These are phyloP conservation scores for Crioceris asparagi DNA, from an alignment of 2,888 invertebrate species.

Conservation along the genomic window DNA sequence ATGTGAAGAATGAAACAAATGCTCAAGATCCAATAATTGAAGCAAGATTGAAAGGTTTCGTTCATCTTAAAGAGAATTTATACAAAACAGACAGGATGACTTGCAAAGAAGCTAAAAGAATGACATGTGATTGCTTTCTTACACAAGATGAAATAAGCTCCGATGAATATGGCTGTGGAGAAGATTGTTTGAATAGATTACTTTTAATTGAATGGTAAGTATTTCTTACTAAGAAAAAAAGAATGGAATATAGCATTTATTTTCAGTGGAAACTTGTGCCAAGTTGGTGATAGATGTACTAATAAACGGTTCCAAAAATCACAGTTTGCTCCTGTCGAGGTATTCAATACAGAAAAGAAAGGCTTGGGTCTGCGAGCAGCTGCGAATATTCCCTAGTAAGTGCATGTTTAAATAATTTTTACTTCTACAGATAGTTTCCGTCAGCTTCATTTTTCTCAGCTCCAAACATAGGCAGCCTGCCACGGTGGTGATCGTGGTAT, in stretches of 20 bases:
- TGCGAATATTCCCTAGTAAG: slow-evolving; percentile 61
- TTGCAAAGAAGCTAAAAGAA: slow-evolving; percentile 83
- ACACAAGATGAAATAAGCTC: slow-evolving; percentile 73
- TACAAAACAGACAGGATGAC: slow-evolving; percentile 75
- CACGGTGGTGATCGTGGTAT: too few relatives aligned
- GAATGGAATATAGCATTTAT: slow-evolving; percentile 2
- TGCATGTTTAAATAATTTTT: too few relatives aligned
- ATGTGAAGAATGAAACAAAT: too few relatives aligned
- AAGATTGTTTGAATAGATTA: slow-evolving; percentile 91
- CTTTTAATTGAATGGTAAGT: slow-evolving; percentile 95
- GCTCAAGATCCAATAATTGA: slow-evolving; percentile 41
- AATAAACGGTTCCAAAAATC: slow-evolving; percentile 89
- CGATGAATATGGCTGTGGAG: slow-evolving; percentile 83
- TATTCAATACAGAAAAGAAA: slow-evolving; percentile 87
- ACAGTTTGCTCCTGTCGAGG: slow-evolving; percentile 74
- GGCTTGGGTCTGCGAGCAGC: slow-evolving; percentile 85
- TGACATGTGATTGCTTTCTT: slow-evolving; percentile 92
- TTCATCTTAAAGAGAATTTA: slow-evolving; percentile 73
- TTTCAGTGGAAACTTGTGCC: slow-evolving; percentile 76
- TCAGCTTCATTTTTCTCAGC: too few relatives aligned
- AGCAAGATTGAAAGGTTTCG: slow-evolving; percentile 61
- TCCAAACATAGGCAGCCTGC: too few relatives aligned
- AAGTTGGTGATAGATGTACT: slow-evolving; percentile 80
- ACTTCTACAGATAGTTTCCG: too few relatives aligned
- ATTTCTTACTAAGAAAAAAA: too few relatives aligned